Conservation (phyloP, 2,888 invertebrate species). For the Drosophila cognata region DNA sequence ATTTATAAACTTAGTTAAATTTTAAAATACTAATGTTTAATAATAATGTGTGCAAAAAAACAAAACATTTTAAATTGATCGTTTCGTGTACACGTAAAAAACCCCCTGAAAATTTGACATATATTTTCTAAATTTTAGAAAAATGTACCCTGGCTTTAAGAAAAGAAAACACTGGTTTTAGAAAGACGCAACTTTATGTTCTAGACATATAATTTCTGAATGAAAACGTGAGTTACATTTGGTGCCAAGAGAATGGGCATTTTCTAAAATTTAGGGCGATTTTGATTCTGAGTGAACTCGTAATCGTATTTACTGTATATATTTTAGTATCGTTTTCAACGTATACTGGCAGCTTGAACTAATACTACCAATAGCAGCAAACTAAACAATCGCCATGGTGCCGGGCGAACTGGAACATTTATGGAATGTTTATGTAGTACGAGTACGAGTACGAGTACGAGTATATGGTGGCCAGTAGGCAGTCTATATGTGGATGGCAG, state of each 20-base stretch:
- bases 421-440: conserved; percentile 56
- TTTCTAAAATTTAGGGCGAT: not conserved
- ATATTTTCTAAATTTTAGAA: not conserved
- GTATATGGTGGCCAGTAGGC: conserved; percentile 4
- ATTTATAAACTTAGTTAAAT: not conserved
- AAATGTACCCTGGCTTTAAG: not conserved
- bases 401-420: conserved; percentile 42
- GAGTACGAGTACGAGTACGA: conserved; percentile 20
- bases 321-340: conserved; percentile 17
- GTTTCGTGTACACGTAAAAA: not conserved
- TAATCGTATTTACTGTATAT: conserved; percentile 3
- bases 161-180: not conserved
- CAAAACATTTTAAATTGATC: not conserved
- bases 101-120: not conserved
- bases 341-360: conserved; percentile 39
- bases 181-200: not conserved
- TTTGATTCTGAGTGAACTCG: not conserved
- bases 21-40: not conserved
- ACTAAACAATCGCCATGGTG: conserved; percentile 42
- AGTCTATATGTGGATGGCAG: conserved; percentile 4
- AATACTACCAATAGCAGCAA: conserved; percentile 22
- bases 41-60: not conserved
- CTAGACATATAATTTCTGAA: not conserved
- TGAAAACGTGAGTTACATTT: not conserved
- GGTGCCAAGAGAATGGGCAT: not conserved